phyloP scores from a whole-genome alignment of 2,888 invertebrate genomes.

The Seira ritae region DNA sequence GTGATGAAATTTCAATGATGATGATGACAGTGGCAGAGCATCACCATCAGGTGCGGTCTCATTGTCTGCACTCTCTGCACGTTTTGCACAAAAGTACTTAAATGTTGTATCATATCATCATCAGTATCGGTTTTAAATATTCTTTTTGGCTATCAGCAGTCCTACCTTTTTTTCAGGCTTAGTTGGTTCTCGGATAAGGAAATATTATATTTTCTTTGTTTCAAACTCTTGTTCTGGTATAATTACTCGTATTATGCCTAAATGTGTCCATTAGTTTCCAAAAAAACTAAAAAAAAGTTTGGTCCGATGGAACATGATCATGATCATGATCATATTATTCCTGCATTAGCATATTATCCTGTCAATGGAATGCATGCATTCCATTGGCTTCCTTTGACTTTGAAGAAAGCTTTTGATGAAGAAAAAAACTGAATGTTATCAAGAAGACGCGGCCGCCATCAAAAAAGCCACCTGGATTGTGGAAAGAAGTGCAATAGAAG shows the following conservation, averaged over 20 bases:
- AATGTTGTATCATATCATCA: too few relatives aligned
- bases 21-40: slow-evolving; percentile 26
- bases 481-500: background rate
- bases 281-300: background rate
- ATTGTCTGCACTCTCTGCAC: background rate
- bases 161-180: background rate
- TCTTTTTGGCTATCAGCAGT: slow-evolving; percentile 14
- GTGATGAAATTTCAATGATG: slow-evolving; percentile 46
- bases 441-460: slow-evolving; percentile 47
- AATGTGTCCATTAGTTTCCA: background rate
- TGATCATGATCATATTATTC: too few relatives aligned
- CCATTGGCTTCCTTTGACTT: background rate
- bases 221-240: background rate
- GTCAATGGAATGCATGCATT: slow-evolving; percentile 57
- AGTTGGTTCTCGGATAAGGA: too few relatives aligned
- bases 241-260: too few relatives aligned
- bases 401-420: background rate
- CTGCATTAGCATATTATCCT: slow-evolving; percentile 23
- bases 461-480: slow-evolving; percentile 13
- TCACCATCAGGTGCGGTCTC: slow-evolving; percentile 60
- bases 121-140: background rate
- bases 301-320: background rate
- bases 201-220: slow-evolving; percentile 13
- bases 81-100: slow-evolving; percentile 11
- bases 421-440: slow-evolving; percentile 29